These are phyloP conservation scores for Brachionus sp. DNA, from an alignment of 1,140 invertebrate species.

Conservation along the genomic window DNA sequence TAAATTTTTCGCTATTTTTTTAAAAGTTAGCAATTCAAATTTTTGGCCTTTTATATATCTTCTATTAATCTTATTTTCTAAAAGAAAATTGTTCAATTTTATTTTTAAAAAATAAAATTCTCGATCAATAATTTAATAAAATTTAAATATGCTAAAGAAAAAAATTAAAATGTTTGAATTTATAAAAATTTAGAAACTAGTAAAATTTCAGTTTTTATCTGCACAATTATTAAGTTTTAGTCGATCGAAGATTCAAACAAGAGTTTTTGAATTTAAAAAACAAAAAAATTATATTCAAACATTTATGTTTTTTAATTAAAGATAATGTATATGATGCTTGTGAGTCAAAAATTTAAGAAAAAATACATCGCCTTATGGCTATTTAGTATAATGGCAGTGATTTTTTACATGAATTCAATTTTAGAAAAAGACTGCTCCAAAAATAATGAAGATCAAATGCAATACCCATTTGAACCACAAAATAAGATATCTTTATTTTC, in stretches of 20 bases:
- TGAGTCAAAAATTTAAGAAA: constrained; percentile 26
- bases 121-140: too few relatives aligned
- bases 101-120: too few relatives aligned
- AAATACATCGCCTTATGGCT: not conserved
- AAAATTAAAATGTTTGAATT: too few relatives aligned
- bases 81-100: too few relatives aligned
- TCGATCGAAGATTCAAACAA: not conserved
- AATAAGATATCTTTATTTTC: constrained; percentile 18
- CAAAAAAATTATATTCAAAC: not conserved
- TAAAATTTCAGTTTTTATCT: not conserved
- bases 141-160: too few relatives aligned
- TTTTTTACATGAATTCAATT: constrained; percentile 4
- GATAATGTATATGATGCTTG: constrained; percentile 37
- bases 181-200: too few relatives aligned
- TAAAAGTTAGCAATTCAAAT: too few relatives aligned
- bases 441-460: not conserved
- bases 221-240: not conserved
- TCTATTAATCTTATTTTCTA: too few relatives aligned
- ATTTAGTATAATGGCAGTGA: not conserved
- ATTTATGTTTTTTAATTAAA: constrained; percentile 14
- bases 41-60: too few relatives aligned
- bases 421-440: not conserved
- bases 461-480: not conserved
- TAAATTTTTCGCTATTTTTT: too few relatives aligned
- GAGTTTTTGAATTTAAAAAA: not conserved